Base-by-base conservation (phyloP, 1,140 invertebrate genomes). In the Drosophila takahashii region DNA sequence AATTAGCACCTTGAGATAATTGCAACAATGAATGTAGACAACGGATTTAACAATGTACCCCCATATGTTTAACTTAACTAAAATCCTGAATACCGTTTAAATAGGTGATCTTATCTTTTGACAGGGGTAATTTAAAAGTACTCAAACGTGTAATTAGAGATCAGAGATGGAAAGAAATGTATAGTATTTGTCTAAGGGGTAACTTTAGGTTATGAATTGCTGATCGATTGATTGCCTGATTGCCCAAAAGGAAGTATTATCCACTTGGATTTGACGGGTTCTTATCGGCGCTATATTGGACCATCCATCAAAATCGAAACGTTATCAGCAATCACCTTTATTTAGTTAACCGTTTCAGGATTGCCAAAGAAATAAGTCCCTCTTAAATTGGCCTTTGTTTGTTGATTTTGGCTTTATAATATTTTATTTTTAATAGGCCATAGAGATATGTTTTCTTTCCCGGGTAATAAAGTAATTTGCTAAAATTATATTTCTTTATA, bases 231-330 rank as follows among this genome's bases (percentile, higher is more conserved):
- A 41, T 48, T 11, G 9, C 18, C 18, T 11, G 6, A 51, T 36
- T 18, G 22, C 18, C 29, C 2, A 2, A 16, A n/a, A 29, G 18
- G 18, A 67, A 27, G 59, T 26, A 65, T 66, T 66, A 66, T 67
- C 64, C 59, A 67, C 59, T 50, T 44, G 56, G 56, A 34, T 34
- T 58, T 36, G 41, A 45, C 44, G 16, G 36, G 16, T 22, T 65
- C 51, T 67, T 78, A 78, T 79, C 56, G 56, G 16, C 0, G 7
- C 7, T 27, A 15, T 15, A 13, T 42, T 29, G 13, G 45, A 42
- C 60, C 47, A 81, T 81, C 79, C 60, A 81, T 81, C 79, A 81
- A 72, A 76, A 50, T 50, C 15, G 42, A n/a, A 39, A 54, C 44
- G 18, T 41, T 80, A 80, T 80, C 77, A 66, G 16, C 32, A 34